A percentile compares a stretch with the other conserved stretches of the same genome.
Conservation (phyloP, 2,888 invertebrate genomes). For the Lithosia quadra region DNA sequence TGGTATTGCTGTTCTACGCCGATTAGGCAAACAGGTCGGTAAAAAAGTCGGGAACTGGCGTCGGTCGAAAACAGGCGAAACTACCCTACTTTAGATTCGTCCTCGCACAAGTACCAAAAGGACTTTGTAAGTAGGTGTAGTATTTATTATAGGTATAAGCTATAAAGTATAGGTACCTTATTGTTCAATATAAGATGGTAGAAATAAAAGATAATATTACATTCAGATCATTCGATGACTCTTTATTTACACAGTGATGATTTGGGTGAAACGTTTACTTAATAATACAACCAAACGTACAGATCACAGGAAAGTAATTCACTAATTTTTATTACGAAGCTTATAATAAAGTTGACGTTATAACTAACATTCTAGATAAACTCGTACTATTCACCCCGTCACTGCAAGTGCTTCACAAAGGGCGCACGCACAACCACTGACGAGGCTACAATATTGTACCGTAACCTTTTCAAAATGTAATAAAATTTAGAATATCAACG, state of each 20-base stretch:
- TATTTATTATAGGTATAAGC: no score
- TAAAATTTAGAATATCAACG: slow-evolving; percentile 77
- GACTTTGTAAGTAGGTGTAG: no score
- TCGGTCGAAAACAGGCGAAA: no score
- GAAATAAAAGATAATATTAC: slow-evolving; percentile 75
- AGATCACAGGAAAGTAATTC: slow-evolving; percentile 77
- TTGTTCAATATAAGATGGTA: not conserved
- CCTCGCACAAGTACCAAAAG: no score
- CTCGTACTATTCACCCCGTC: slow-evolving; percentile 50
- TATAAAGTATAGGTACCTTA: no score
- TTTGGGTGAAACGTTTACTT: slow-evolving; percentile 64
- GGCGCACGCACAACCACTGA: slow-evolving; percentile 42
- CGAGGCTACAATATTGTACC: slow-evolving; percentile 53
- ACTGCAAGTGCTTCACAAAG: slow-evolving; percentile 37
- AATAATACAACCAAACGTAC: slow-evolving; percentile 77
- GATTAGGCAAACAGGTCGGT: no score
- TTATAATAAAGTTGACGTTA: slow-evolving; percentile 61
- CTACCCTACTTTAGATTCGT: no score
- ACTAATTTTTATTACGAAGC: slow-evolving; percentile 68
- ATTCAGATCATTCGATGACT: slow-evolving; percentile 86
- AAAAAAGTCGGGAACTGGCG: no score
- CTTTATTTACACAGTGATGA: slow-evolving; percentile 85
- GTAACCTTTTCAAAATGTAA: slow-evolving; percentile 63
- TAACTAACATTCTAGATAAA: slow-evolving; percentile 61
- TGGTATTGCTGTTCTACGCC: no score